Evolutionary conservation across 92 coral and sea anemone species (phyloP), one percentile per base, ranked within the genome.

Genomic region (Desmophyllum pertusum): DNA sequence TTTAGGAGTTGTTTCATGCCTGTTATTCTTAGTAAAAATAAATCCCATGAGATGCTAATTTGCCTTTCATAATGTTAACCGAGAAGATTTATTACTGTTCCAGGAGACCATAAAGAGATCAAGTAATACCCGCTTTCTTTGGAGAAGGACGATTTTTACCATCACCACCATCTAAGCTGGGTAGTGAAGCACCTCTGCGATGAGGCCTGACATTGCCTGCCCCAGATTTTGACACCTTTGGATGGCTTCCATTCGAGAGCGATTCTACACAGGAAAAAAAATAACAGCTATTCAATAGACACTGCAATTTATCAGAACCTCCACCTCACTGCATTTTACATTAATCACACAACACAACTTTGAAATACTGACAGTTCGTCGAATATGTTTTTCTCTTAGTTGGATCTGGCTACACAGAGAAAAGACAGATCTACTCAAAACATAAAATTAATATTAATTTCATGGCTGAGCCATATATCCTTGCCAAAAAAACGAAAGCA

Each of bases 121-220:
- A 36, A 0, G 21, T 14, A 39, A 46, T 67, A 84, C 87, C 87
- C 65, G 76, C 29, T 84, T 84, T 84, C 75, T 75, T 84, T 0
- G 67, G 63, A 14, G 81, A 40, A 38, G 73, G 27, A 11, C 77
- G 70, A 38, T 41, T 71, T 37, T 70, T 70, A 1, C 43, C 57
- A n/a, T 43, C 55, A 18, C 38, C 82, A 30, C 66, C 52, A 82
- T 71, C 86, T 13, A 82, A 42, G 62, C 35, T 82, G 52, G 82
- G 87, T 31, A 84, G 51, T 35, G 87, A 43, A 37, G 87, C 83
- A 36, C 76, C 81, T 62, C 87, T 63, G 31, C 87, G 73, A 5
- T 84, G 66, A 45, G 87, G 87, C n/a, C 87, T 75, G 53, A 50
- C 66, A 25, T 62, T 84, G 35, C 87, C 81, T 37, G 53, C 53